Percentiles rank a stretch among this genome's conserved stretches.
Evolutionary conservation across 2,888 invertebrate genomes (phyloP).

Genomic region (Phorcus lineatus): DNA sequence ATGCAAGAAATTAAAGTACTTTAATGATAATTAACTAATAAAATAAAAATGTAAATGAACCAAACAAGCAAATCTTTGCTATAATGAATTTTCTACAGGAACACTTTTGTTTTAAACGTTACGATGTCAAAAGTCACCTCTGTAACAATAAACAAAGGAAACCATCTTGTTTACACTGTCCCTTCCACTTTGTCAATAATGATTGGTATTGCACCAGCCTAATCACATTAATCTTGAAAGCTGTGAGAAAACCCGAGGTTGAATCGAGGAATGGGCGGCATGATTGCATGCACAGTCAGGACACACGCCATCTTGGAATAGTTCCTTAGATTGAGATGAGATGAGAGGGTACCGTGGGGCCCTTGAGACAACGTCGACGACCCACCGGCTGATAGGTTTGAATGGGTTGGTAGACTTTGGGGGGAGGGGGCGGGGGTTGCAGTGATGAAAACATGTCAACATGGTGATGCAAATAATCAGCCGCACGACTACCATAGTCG

Average conservation of each 20-base stretch:
- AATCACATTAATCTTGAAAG: slow-evolving; percentile 3
- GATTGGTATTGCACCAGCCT: not conserved
- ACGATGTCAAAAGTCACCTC: too few species aligned
- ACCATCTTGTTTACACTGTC: not conserved
- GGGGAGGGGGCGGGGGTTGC: not conserved
- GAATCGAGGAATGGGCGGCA: not conserved
- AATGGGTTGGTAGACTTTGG: not conserved
- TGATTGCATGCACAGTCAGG: not conserved
- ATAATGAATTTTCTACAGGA: too few species aligned
- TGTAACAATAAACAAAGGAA: too few species aligned
- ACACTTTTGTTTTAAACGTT: too few species aligned
- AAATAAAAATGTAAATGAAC: too few species aligned
- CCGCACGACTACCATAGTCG: too few species aligned
- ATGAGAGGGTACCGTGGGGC: not conserved
- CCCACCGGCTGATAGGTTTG: not conserved
- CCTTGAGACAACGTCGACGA: not conserved
- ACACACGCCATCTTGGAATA: not conserved
- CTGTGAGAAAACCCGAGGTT: not conserved
- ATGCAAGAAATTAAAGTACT: too few species aligned
- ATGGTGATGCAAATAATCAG: too few species aligned
- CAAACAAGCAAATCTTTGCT: too few species aligned
- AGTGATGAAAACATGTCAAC: too few species aligned
- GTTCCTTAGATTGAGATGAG: not conserved
- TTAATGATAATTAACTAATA: too few species aligned
- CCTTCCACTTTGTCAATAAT: not conserved